These are phyloP conservation scores for Bungarus multicinctus DNA, from an alignment of 2,113 vertebrate genomes.

Conservation along the genomic window DNA sequence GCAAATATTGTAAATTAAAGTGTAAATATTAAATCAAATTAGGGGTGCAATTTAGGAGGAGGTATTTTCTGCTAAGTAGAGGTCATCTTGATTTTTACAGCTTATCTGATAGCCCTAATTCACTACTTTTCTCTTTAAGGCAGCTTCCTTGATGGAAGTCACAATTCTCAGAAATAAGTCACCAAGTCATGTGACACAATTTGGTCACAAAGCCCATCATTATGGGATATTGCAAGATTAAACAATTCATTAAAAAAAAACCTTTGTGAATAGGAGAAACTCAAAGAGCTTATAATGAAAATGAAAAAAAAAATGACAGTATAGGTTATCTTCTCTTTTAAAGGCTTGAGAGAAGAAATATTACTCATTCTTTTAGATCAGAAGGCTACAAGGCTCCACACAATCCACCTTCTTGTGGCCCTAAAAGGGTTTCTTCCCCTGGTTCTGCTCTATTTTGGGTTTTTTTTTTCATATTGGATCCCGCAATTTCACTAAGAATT, in stretches of 20 bases:
- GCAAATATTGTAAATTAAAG: neutral
- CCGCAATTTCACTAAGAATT: neutral
- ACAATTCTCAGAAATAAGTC: neutral
- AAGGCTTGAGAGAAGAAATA: neutral
- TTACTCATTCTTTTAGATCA: neutral
- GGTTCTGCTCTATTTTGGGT: neutral
- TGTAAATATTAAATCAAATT: neutral
- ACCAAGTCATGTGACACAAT: neutral
- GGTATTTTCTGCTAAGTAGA: neutral
- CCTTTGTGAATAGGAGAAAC: neutral
- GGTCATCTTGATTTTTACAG: neutral
- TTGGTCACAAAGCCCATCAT: neutral
- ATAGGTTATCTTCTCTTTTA: too few species aligned
- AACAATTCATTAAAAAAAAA: neutral
- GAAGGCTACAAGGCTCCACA: neutral
- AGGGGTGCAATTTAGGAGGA: neutral
- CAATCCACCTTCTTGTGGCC: neutral
- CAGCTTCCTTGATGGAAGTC: neutral
- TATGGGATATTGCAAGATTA: neutral
- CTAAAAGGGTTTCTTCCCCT: neutral
- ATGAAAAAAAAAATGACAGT: too few species aligned
- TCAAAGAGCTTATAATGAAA: too few species aligned
- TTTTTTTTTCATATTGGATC: neutral
- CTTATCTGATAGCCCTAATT: neutral
- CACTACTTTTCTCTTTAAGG: neutral